Percentiles rank a stretch among this genome's conserved stretches.
Evolutionary conservation across 1,140 invertebrate species (phyloP).

Genomic region (Phocides pigmalion): DNA sequence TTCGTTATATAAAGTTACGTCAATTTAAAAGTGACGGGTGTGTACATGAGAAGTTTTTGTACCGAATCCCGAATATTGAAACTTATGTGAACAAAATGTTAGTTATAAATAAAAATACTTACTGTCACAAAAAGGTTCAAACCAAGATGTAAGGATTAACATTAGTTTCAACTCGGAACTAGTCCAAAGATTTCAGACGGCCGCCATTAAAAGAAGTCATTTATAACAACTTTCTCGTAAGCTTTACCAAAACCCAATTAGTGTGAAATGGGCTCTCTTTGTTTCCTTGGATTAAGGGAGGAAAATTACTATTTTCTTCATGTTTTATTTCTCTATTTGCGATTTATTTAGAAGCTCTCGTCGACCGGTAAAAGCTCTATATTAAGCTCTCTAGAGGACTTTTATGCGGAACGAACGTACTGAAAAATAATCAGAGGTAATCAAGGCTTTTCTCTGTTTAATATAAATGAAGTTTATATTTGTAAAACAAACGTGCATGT

Average conservation of each 20-base stretch:
- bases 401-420: neutral
- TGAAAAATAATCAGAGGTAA: neutral
- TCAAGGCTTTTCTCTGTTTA: neutral
- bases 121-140: neutral
- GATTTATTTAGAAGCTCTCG: constrained; percentile 27
- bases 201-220: constrained; percentile 33
- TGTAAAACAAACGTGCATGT: too few relatives aligned
- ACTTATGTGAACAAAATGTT: too few relatives aligned
- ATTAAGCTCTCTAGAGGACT: constrained; percentile 9
- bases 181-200: constrained; percentile 23
- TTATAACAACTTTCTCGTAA: constrained; percentile 50
- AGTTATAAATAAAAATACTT: too few relatives aligned
- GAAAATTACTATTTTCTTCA: constrained; percentile 47
- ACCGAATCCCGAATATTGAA: too few relatives aligned
- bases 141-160: neutral
- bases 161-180: constrained; percentile 8
- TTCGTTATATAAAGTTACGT: too few relatives aligned
- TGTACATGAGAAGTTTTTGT: too few relatives aligned
- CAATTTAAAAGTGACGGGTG: too few relatives aligned
- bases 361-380: constrained; percentile 8
- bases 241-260: constrained; percentile 57
- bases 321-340: constrained; percentile 44
- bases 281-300: constrained; percentile 46
- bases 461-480: neutral
- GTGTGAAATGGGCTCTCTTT: constrained; percentile 49